A percentile compares a stretch with the other conserved stretches of the same genome.
These are phyloP conservation scores for Perca schrenkii DNA, from an alignment of 2,113 vertebrate species.

Conservation along the genomic window DNA sequence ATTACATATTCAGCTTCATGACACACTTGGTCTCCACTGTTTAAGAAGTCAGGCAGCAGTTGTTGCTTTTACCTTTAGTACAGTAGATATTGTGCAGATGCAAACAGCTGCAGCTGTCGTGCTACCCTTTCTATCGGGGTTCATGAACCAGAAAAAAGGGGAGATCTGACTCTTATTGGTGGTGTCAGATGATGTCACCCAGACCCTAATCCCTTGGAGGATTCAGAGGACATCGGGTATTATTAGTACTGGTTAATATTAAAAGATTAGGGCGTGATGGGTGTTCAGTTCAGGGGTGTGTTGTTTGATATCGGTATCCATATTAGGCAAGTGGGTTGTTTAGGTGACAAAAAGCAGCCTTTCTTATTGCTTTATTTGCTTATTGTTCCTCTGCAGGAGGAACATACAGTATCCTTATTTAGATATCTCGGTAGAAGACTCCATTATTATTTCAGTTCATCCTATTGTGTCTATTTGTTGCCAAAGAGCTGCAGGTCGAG, in stretches of 20 bases:
- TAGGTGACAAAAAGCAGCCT: constrained; percentile 35
- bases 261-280: constrained; percentile 46
- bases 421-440: constrained; percentile 3
- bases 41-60: not conserved
- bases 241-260: constrained; percentile 46
- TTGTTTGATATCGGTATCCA: not conserved
- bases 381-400: constrained; percentile 24
- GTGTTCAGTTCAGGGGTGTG: not conserved
- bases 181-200: constrained; percentile 15
- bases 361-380: constrained; percentile 18
- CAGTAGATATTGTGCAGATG: constrained; percentile 1
- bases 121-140: constrained; percentile 2
- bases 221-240: constrained; percentile 37
- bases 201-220: constrained; percentile 2
- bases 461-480: constrained; percentile 77
- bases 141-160: not conserved
- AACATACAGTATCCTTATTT: constrained; percentile 20
- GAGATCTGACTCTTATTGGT: constrained; percentile 10
- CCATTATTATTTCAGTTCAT: constrained; percentile 1
- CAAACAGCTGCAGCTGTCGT: constrained; percentile 2
- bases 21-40: not conserved
- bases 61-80: not conserved
- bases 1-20: constrained; percentile 9
- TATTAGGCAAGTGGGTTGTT: constrained; percentile 14
- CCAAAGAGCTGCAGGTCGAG: constrained; percentile 96